Percentiles rank a stretch among this genome's conserved stretches.
phyloP scores from a whole-genome alignment of 2,888 invertebrate genomes.

The Taenaris catops region DNA sequence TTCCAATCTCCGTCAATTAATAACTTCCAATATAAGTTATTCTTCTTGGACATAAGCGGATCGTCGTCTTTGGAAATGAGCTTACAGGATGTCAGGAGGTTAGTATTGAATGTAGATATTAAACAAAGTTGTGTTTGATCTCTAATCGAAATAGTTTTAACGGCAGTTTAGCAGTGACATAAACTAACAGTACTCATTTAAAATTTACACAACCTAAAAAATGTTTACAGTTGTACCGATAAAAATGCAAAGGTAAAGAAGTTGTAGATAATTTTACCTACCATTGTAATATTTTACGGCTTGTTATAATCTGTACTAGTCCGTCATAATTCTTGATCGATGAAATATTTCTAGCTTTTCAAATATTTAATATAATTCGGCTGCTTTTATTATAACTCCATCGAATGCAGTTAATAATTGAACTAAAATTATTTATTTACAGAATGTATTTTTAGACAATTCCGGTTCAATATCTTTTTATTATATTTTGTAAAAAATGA shows the following conservation, averaged over 20 bases:
- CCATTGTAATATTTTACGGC: background rate
- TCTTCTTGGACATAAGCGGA: slow-evolving; percentile 89
- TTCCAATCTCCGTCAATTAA: slow-evolving; percentile 75
- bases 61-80: slow-evolving; percentile 83
- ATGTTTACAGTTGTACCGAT: slow-evolving; percentile 14
- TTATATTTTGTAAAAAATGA: no score
- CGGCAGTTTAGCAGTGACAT: slow-evolving; percentile 1
- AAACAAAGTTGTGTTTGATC: background rate
- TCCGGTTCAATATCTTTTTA: no score
- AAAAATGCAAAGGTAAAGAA: slow-evolving; percentile 5
- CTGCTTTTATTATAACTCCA: no score
- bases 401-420: no score
- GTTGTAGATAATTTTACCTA: slow-evolving; percentile 1
- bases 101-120: slow-evolving; percentile 11
- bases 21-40: slow-evolving; percentile 88
- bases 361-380: no score
- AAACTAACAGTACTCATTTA: slow-evolving; percentile 15
- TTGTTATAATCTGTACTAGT: no score
- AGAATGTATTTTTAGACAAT: no score
- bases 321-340: no score
- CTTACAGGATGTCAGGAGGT: slow-evolving; percentile 87
- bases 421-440: no score
- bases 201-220: slow-evolving; percentile 27
- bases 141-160: background rate
- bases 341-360: no score